Percentiles rank a stretch among this genome's conserved stretches.
phyloP scores from a whole-genome alignment of 1,140 invertebrate genomes.

The Drosophila mojavensis region DNA sequence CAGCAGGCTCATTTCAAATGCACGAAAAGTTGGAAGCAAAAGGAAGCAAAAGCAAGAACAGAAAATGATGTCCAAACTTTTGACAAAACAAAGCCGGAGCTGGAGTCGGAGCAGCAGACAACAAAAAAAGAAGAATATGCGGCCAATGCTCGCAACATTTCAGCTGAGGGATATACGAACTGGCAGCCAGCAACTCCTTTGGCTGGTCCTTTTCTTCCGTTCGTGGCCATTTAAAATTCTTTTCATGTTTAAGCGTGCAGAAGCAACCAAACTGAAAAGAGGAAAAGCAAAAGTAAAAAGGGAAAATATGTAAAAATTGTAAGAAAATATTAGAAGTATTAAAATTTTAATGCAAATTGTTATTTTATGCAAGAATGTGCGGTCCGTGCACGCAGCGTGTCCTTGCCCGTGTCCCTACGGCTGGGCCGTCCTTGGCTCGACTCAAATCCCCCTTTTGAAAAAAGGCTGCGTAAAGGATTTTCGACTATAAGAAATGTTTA shows the following conservation, averaged over 20 bases:
- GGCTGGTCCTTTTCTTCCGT: constrained; percentile 24
- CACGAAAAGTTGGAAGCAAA: constrained; percentile 44
- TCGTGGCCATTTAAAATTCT: constrained; percentile 72
- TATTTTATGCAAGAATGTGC: constrained; percentile 80
- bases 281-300: constrained; percentile 21
- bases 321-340: constrained; percentile 78
- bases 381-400: constrained; percentile 29
- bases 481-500: constrained; percentile 53
- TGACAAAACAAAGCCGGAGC: constrained; percentile 49
- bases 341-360: constrained; percentile 81
- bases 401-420: constrained; percentile 10
- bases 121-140: constrained; percentile 1
- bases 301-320: constrained; percentile 46
- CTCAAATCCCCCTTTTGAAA: constrained; percentile 72
- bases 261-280: constrained; percentile 31
- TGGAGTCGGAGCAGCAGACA: too few relatives aligned
- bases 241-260: constrained; percentile 70
- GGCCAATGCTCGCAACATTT: constrained; percentile 24
- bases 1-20: constrained; percentile 50
- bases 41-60: constrained; percentile 4
- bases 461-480: constrained; percentile 75
- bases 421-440: constrained; percentile 40
- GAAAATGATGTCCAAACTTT: constrained; percentile 57
- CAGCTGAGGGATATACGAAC: constrained; percentile 22
- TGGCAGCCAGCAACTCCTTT: constrained; percentile 43